Percentiles rank a stretch among this genome's conserved stretches.
Evolutionary conservation across 2,113 vertebrate species (phyloP).

Genomic region (Galbula dea): DNA sequence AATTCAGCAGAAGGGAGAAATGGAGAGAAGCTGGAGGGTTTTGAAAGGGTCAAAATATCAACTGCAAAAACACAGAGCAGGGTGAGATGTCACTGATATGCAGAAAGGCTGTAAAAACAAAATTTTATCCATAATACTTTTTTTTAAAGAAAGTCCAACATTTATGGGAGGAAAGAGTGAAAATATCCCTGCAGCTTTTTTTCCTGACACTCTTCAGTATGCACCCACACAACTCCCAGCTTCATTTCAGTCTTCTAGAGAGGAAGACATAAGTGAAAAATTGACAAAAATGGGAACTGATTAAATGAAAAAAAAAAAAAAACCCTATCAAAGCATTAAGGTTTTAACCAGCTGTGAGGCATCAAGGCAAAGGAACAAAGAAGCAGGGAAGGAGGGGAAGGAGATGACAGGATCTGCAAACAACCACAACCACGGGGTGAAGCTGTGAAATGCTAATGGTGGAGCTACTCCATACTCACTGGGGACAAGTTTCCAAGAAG

Average conservation of each 20-base stretch:
- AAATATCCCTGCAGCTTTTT: not conserved
- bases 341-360: slow-evolving; percentile 8
- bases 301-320: not conserved
- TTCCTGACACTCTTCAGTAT: not conserved
- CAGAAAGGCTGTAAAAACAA: not conserved
- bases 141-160: not conserved
- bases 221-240: not conserved
- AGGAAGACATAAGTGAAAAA: not conserved
- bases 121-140: not conserved
- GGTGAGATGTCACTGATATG: not conserved
- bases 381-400: not conserved
- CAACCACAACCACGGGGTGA: not conserved
- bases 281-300: not conserved
- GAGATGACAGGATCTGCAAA: not conserved
- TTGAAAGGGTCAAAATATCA: slow-evolving; percentile 10
- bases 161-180: not conserved
- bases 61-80: not conserved
- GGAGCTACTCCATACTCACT: not conserved
- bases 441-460: slow-evolving; percentile 27
- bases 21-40: not conserved
- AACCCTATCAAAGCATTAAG: not conserved
- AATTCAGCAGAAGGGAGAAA: not conserved
- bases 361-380: slow-evolving; percentile 23
- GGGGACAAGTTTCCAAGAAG: not conserved
- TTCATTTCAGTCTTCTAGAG: not conserved